A percentile compares a stretch with the other conserved stretches of the same genome.
These are phyloP conservation scores for Hormaphis cornu DNA, from an alignment of 1,140 invertebrate species.

Conservation along the genomic window DNA sequence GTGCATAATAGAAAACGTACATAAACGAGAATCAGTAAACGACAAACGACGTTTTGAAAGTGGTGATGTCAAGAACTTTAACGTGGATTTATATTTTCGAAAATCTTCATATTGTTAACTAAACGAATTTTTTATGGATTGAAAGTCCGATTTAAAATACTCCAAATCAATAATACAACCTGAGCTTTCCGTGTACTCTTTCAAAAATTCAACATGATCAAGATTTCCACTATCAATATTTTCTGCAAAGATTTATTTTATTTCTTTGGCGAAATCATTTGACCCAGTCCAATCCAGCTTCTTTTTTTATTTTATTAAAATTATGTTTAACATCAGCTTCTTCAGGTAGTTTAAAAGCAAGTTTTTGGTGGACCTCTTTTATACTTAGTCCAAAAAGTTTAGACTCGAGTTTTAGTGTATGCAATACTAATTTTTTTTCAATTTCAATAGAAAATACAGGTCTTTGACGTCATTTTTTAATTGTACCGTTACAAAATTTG, in stretches of 20 bases:
- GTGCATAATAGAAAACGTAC: too few species aligned
- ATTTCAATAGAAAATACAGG: background rate
- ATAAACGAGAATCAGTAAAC: too few species aligned
- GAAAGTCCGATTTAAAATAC: background rate
- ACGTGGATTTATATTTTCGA: background rate
- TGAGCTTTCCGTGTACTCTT: slow-evolving; percentile 39
- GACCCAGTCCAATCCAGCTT: too few species aligned
- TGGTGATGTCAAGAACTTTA: background rate
- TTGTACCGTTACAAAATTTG: background rate
- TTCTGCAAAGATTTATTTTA: slow-evolving; percentile 13
- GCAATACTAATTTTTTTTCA: background rate
- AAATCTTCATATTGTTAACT: background rate
- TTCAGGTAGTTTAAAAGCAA: too few species aligned
- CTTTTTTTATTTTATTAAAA: too few species aligned
- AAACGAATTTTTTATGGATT: background rate
- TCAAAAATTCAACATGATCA: slow-evolving; percentile 36
- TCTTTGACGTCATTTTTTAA: background rate
- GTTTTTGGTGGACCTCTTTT: too few species aligned
- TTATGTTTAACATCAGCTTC: too few species aligned
- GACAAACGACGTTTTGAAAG: too few species aligned
- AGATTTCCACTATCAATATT: slow-evolving; percentile 6
- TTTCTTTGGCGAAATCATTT: too few species aligned
- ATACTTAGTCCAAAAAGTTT: background rate
- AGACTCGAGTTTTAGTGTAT: background rate
- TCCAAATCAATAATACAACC: background rate